Conservation (phyloP, 2,113 vertebrate genomes). For the Fulmarus glacialis region DNA sequence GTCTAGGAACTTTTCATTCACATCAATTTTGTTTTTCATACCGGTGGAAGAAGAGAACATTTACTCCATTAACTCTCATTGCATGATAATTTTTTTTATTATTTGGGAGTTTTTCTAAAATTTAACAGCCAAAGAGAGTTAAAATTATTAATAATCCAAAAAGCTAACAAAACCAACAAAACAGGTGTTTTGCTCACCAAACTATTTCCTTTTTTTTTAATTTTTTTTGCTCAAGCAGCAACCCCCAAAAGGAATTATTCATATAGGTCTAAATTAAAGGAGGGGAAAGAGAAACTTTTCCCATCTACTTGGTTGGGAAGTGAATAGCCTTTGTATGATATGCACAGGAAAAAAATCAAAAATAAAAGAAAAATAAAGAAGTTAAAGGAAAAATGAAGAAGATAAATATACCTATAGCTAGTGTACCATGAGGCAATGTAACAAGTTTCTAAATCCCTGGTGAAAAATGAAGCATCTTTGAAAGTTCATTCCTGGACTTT, state of each 20-base stretch:
- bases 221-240: not conserved
- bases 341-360: not conserved
- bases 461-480: not conserved
- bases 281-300: not conserved
- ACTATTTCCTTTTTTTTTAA: rapidly evolving
- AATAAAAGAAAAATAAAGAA: not conserved
- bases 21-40: not conserved
- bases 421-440: not conserved
- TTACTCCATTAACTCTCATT: not conserved
- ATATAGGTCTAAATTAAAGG: not conserved
- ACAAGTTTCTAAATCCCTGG: not conserved
- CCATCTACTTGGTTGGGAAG: not conserved
- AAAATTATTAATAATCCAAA: not conserved
- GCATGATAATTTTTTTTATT: not conserved
- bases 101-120: not conserved
- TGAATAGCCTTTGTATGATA: not conserved
- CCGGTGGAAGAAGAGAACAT: not conserved
- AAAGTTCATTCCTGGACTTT: not conserved
- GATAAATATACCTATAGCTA: not conserved
- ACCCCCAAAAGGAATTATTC: not conserved
- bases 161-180: not conserved
- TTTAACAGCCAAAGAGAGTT: not conserved
- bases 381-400: not conserved
- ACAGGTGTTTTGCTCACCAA: not conserved
- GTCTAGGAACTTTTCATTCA: not conserved